Conservation (phyloP, 2,797 vertebrate genomes). For the Paramormyrops hopkinsi region DNA sequence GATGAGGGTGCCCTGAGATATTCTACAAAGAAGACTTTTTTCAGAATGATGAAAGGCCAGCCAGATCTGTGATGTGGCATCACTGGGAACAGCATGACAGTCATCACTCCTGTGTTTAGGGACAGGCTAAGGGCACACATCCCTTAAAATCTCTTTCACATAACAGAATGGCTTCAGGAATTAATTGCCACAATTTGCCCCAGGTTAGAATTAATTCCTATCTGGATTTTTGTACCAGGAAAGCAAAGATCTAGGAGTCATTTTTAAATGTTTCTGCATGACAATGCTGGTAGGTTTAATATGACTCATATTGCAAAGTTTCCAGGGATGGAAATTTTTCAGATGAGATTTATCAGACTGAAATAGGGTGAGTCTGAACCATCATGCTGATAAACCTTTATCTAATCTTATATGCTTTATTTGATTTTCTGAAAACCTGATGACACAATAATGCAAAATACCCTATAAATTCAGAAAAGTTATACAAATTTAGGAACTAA, state of each 20-base stretch:
- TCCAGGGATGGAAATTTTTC: background rate
- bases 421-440: background rate
- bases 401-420: background rate
- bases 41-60: background rate
- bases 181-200: background rate
- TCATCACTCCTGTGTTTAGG: background rate
- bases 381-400: background rate
- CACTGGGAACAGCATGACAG: background rate
- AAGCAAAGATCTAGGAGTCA: background rate
- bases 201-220: background rate
- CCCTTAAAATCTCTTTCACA: background rate
- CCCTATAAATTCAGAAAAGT: background rate
- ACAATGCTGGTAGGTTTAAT: background rate
- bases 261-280: background rate
- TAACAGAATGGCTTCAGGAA: background rate
- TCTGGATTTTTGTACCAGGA: background rate
- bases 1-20: background rate
- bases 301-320: background rate
- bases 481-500: background rate
- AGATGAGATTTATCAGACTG: background rate
- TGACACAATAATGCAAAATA: background rate
- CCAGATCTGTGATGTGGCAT: background rate
- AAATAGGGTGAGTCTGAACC: background rate
- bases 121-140: background rate
- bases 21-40: background rate